Evolutionary conservation across 2,113 vertebrate species (phyloP), one percentile per base, ranked within the genome.

Genomic region (Elephas maximus): DNA sequence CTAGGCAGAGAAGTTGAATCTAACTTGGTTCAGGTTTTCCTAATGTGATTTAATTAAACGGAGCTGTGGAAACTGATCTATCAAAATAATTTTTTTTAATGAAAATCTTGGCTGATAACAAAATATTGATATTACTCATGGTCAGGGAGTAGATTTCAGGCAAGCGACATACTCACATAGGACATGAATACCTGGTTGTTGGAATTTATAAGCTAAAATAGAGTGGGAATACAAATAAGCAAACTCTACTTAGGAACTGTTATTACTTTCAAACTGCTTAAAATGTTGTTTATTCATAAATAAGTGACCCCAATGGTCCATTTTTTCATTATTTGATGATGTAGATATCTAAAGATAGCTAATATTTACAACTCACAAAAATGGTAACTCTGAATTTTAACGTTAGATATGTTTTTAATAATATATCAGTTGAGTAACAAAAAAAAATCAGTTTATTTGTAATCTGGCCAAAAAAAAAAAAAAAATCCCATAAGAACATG

Each of bases 1-100:
- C 14, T 97, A 85, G 67, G 87, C 81, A 98, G 96, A 96, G 10
- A 94, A 95, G 89, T 57, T 69, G 90, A 96, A 96, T 97, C 88
- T 95, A 96, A 96, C 93, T 76, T 74, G 24, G 74, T 79, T 1
- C 79, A 82, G 97, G 88, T 76, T 87, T 95, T 91, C 7, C 60
- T 91, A 57, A 92, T 88, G 4, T 69, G 69, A 4, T 97, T 97
- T 95, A 92, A 90, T 73, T 96, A 95, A 95, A 79, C 57, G 2
- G 7, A 96, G 44, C 10, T 95, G 53, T 97, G 62, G 57, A 95
- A 97, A 93, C 20, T 97, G 69, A 57, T 95, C 97, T 96, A 95
- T 91, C n/a, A 88, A 96, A 30, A 97, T 4, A 41, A 93, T 33
- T 57, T 80, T 97, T 94, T 65, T 24, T 92, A 97, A 33, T 28